A percentile compares a stretch with the other conserved stretches of the same genome.
Evolutionary conservation across 1,140 invertebrate species (phyloP).

Genomic region (Drosophila quadrilineata): DNA sequence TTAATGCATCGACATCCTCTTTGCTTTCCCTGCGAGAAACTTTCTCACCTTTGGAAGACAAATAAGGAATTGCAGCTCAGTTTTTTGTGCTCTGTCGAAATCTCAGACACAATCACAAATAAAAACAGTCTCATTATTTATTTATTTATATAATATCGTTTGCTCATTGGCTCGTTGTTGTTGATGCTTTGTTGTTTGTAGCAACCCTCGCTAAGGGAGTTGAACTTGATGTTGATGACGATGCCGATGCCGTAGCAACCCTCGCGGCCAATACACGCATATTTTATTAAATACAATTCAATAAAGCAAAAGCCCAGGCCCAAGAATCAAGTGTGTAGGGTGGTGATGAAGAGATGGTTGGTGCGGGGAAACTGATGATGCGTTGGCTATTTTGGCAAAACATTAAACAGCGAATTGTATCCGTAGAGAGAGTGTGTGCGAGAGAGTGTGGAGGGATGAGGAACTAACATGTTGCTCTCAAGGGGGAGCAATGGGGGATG

Average conservation of each 20-base stretch:
- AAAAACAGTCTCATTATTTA: constrained; percentile 62
- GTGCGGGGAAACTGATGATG: constrained; percentile 43
- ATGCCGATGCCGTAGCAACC: too few relatives aligned
- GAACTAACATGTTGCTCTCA: constrained; percentile 52
- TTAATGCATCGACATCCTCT: too few relatives aligned
- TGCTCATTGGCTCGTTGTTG: too few relatives aligned
- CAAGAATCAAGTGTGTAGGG: too few relatives aligned
- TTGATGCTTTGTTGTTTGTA: background rate
- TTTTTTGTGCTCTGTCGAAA: too few relatives aligned
- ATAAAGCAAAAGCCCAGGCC: constrained; percentile 38
- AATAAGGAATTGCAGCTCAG: constrained; percentile 46
- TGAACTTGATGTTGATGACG: too few relatives aligned
- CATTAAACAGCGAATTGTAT: constrained; percentile 46
- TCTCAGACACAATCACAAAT: constrained; percentile 69
- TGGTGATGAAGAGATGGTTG: background rate
- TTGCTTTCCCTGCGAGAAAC: too few relatives aligned
- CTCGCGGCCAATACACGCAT: constrained; percentile 42
- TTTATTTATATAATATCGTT: constrained; percentile 62
- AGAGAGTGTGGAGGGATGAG: background rate
- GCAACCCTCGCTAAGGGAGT: constrained; percentile 17
- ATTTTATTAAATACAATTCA: constrained; percentile 78
- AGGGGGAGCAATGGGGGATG: background rate
- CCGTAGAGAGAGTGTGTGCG: background rate
- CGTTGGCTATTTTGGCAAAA: constrained; percentile 57
- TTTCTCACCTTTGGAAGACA: background rate